Base-by-base conservation (phyloP, 2,797 vertebrate species). In the Distichodus sexfasciatus region DNA sequence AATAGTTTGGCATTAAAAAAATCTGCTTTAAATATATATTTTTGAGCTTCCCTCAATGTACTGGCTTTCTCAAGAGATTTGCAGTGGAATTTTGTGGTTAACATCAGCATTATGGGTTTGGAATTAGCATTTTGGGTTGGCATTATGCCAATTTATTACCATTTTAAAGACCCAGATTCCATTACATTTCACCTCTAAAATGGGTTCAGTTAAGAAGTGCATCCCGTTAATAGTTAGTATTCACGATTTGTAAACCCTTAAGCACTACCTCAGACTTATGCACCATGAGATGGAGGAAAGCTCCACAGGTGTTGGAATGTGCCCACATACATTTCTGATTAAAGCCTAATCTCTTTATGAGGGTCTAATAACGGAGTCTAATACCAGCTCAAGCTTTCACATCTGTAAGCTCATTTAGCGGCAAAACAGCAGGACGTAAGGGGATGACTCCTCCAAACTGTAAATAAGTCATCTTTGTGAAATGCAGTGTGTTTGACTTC, bases 401-500 rank as follows among this genome's bases (percentile, higher is more conserved):
- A 63, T 44, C 43, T 19, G 36, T 67, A 72, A 70, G 47, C 71
- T 71, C 61, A 71, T 74, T 38, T 53, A 76, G 66, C 19, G 44
- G 43, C 21, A 73, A 69, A 48, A 64, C 62, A 55, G 36, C 59
- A 23, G 12, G n/a, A 24, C 12, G 46, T 41, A 63, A 53, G 28
- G 51, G 36, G 36, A 69, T 51, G 68, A 69, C 59, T 63, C 58
- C 21, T 44, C 51, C n/a, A 66, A 48, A 66, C 14, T 26, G 17
- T 63, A 68, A 72, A 75, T 60, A 72, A 75, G 53, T 71, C 28
- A 53, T 58, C 24, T 40, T 17, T 26, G 60, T 46, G 63, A 44
- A 31, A 55, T n/a, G 17, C 10, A 60, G n/a, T 57, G 31, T 23
- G 23, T 67, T 71, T 68, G 38, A 60, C 55, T 61, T 68, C 17